Evolutionary conservation across 2,888 invertebrate genomes (phyloP).

Genomic region (Drosophila birchii): DNA sequence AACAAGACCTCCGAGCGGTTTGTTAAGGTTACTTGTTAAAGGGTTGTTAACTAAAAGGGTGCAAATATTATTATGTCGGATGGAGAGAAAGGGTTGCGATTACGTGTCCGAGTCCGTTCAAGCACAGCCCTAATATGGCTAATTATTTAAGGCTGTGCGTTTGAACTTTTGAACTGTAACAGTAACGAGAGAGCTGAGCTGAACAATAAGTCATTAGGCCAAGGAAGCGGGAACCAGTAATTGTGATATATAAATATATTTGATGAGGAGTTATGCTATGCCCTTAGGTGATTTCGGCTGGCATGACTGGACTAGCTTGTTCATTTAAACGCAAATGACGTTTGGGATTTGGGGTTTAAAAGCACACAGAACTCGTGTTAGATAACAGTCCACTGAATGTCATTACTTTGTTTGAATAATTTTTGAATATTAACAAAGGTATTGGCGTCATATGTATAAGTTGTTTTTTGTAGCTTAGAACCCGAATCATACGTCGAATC

Average conservation of each 20-base stretch:
- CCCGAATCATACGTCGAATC: too few species aligned
- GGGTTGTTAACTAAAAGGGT: slow-evolving; percentile 46
- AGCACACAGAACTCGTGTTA: slow-evolving; percentile 25
- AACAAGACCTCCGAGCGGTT: slow-evolving; percentile 33
- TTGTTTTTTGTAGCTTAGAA: too few species aligned
- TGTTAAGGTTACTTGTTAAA: slow-evolving; percentile 53
- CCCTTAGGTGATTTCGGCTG: slow-evolving; percentile 6
- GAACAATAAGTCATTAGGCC: slow-evolving; percentile 76
- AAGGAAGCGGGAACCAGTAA: slow-evolving; percentile 20
- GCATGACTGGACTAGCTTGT: slow-evolving; percentile 32
- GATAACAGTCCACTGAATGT: slow-evolving; percentile 52
- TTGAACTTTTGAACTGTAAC: slow-evolving; percentile 66
- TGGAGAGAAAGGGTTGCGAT: slow-evolving; percentile 34
- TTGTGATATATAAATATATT: slow-evolving; percentile 15
- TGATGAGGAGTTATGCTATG: slow-evolving; percentile 13
- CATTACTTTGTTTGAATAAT: slow-evolving; percentile 13
- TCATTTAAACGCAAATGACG: slow-evolving; percentile 78
- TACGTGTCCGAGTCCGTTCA: slow-evolving; percentile 20
- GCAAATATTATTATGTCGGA: slow-evolving; percentile 13
- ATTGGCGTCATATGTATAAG: too few species aligned
- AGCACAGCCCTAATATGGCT: slow-evolving; percentile 60
- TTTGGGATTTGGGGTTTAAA: slow-evolving; percentile 58
- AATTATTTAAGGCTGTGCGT: slow-evolving; percentile 68
- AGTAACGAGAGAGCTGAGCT: slow-evolving; percentile 29
- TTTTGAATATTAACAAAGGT: neutral